phyloP scores from a whole-genome alignment of 2,113 vertebrate species.

The Tenebrosternarchus preto region DNA sequence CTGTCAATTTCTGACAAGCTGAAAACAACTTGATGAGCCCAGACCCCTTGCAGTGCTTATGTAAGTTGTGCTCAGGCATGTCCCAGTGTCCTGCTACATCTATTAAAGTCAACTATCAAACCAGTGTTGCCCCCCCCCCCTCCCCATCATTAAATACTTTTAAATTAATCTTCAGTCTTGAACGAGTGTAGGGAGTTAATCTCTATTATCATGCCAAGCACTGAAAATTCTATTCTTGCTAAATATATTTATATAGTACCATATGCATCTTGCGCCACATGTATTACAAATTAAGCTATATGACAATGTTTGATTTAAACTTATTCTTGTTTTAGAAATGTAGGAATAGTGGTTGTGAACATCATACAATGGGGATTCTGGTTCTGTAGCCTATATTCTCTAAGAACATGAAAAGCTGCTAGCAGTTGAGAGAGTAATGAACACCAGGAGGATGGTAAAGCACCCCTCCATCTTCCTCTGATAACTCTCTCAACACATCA shows the following conservation, averaged over 20 bases:
- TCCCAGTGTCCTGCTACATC: neutral
- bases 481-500: slow-evolving; percentile 23
- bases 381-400: neutral
- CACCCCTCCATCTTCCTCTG: slow-evolving; percentile 2
- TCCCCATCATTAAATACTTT: neutral
- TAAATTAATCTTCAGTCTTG: neutral
- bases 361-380: neutral
- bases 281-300: neutral
- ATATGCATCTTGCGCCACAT: no score
- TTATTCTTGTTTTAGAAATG: neutral
- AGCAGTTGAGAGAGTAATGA: neutral
- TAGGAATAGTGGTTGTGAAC: neutral
- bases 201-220: neutral
- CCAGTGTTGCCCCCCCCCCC: neutral
- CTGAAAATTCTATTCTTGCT: neutral
- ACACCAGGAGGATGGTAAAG: no score
- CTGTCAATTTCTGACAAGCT: slow-evolving; percentile 1
- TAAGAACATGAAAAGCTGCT: neutral
- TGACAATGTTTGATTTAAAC: neutral
- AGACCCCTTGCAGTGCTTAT: neutral
- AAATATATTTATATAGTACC: neutral
- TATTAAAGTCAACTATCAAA: neutral
- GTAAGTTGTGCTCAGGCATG: neutral
- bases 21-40: slow-evolving; percentile 1
- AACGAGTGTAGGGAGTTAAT: neutral